Conservation (phyloP, 2,888 invertebrate genomes). For the Drosophila hawaiiensis region DNA sequence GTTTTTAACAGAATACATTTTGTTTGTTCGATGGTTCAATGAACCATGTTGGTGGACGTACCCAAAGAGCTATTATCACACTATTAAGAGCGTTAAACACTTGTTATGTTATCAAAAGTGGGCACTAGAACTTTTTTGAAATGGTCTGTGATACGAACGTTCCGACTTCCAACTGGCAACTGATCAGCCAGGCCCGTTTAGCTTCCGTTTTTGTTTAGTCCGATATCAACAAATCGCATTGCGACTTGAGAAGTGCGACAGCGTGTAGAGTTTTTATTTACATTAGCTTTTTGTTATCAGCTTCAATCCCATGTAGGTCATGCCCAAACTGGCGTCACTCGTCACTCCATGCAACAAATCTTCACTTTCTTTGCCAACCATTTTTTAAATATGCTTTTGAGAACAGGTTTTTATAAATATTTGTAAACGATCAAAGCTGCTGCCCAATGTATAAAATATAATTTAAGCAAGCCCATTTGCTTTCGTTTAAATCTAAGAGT, state of each 20-base stretch:
- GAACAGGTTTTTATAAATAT: conserved; percentile 43
- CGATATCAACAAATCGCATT: conserved; percentile 45
- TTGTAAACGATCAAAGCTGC: background rate
- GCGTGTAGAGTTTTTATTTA: conserved; percentile 44
- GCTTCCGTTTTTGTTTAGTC: conserved; percentile 72
- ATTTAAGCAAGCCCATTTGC: background rate
- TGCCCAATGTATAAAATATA: background rate
- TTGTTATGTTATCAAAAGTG: conserved; percentile 49
- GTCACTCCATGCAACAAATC: conserved; percentile 9
- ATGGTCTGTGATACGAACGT: conserved; percentile 51
- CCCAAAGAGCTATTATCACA: conserved; percentile 28
- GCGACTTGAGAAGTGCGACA: conserved; percentile 25
- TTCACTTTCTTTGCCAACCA: conserved; percentile 22
- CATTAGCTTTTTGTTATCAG: conserved; percentile 51
- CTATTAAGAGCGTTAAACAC: conserved; percentile 1
- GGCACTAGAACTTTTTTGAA: conserved; percentile 6
- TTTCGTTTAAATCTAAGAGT: background rate
- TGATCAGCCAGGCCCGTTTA: conserved; percentile 36
- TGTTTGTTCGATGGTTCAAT: conserved; percentile 8
- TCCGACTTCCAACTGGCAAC: conserved; percentile 57
- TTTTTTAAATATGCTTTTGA: conserved; percentile 14
- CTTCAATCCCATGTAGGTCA: conserved; percentile 48
- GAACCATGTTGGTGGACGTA: conserved; percentile 37
- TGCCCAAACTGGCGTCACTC: conserved; percentile 28
- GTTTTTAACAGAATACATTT: background rate